Percentiles rank a stretch among this genome's conserved stretches.
phyloP scores from a whole-genome alignment of 2,113 vertebrate species.

The Larimichthys polyactis region DNA sequence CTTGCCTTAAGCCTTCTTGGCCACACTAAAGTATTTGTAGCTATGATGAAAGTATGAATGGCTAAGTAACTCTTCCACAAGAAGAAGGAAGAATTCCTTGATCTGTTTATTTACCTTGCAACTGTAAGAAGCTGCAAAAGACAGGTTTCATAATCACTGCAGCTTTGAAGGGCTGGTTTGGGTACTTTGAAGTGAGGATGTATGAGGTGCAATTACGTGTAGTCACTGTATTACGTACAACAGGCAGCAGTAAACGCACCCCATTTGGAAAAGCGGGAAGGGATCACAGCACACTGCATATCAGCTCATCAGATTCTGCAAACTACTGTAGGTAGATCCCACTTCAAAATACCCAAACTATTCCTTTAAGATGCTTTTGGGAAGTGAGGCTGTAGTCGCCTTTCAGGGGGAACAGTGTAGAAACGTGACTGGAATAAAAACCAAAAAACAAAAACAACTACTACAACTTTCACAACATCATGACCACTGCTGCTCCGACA shows the following conservation, averaged over 20 bases:
- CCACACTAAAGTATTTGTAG: not conserved
- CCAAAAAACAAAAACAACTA: not conserved
- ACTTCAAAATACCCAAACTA: too few species aligned
- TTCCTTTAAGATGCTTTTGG: not conserved
- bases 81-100: not conserved
- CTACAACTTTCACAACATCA: not conserved
- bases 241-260: too few species aligned
- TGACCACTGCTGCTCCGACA: slow-evolving; percentile 37
- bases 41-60: not conserved
- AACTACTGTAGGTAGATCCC: too few species aligned
- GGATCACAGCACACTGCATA: too few species aligned
- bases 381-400: not conserved
- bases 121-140: not conserved
- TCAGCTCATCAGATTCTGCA: too few species aligned
- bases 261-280: too few species aligned
- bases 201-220: too few species aligned
- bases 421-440: not conserved
- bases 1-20: not conserved
- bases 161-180: too few species aligned
- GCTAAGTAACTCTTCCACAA: too few species aligned
- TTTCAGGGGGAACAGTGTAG: not conserved
- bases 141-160: not conserved
- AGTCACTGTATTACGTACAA: too few species aligned
- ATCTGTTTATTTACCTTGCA: not conserved
- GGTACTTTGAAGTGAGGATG: too few species aligned